Base-by-base conservation (phyloP, 2,113 vertebrate genomes). In the Lophotis ruficrista region DNA sequence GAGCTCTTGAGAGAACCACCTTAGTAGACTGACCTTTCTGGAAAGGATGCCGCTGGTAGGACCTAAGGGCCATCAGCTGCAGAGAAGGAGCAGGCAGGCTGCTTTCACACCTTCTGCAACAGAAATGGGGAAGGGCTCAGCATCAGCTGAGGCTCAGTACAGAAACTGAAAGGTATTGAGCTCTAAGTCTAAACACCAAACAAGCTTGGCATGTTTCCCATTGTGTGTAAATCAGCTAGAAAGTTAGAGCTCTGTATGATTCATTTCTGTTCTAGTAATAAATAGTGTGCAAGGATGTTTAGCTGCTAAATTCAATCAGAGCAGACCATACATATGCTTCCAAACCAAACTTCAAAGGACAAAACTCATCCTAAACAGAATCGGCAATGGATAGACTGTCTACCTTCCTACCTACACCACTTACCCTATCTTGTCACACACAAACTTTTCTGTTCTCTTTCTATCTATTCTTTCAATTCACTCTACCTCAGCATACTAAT, bases 71-170 rank as follows among this genome's bases (percentile, higher is more conserved):
- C 51, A 65, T 28, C 19, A 16, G 38, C 24, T 35, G 24, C 45
- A 38, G 18, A 7, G 28, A 48, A 79, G 6, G 9, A 41, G 13
- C 24, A 45, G 54, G 61, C 16, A 14, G 37, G 43, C n/a, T 71
- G 57, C 25, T 28, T 68, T 73, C 33, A 64, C 0, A 0, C 12
- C 38, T 28, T 41, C 65, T 53, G 12, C 43, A 53, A 35, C 22
- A 75, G 33, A 37, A 37, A 12, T 35, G 18, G 25, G 41, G 60
- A 73, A 83, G 19, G 50, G 30, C 35, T 35, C 54, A 25, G 38
- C 1, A 0, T 35, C 23, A 50, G 23, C 47, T 72, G 14, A 50
- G 31, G 17, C 28, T 0, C 1, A 38, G 37, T 47, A 64, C 0
- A 1, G 50, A 73, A 88, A 76, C n/a, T 16, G 38, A 84, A 64